These are phyloP conservation scores for Drosophila arawakana DNA, from an alignment of 1,140 invertebrate genomes.

Conservation along the genomic window DNA sequence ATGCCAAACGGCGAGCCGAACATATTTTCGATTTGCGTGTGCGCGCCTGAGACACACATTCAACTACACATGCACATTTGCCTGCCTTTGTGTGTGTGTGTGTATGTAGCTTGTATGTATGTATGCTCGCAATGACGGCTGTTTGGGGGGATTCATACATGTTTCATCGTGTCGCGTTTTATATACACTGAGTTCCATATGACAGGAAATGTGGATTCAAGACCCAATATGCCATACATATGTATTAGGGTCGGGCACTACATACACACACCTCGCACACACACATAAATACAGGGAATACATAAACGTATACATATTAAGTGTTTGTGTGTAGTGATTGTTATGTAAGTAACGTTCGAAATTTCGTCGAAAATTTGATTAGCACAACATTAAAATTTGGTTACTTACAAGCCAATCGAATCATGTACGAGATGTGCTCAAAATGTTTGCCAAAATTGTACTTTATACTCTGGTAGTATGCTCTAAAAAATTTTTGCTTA, in stretches of 20 bases:
- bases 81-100: not conserved
- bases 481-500: no score
- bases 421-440: conserved; percentile 12
- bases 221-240: conserved; percentile 15
- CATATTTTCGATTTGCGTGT: conserved; percentile 60
- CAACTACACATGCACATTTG: not conserved
- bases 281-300: not conserved
- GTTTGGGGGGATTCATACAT: conserved; percentile 53
- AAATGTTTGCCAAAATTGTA: not conserved
- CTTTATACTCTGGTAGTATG: no score
- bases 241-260: conserved; percentile 28
- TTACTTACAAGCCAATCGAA: conserved; percentile 11
- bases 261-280: not conserved
- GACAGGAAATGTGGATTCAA: conserved; percentile 59
- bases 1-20: conserved; percentile 41
- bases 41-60: conserved; percentile 49
- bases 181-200: conserved; percentile 42
- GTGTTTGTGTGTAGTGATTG: conserved; percentile 5
- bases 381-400: conserved; percentile 51
- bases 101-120: not conserved
- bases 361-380: conserved; percentile 52
- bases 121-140: conserved; percentile 34
- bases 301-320: not conserved
- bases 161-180: conserved; percentile 39
- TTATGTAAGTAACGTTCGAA: conserved; percentile 55